Evolutionary conservation across 1,140 invertebrate species (phyloP), one percentile per base, ranked within the genome.

Genomic region (Atopsyche davidsoni): DNA sequence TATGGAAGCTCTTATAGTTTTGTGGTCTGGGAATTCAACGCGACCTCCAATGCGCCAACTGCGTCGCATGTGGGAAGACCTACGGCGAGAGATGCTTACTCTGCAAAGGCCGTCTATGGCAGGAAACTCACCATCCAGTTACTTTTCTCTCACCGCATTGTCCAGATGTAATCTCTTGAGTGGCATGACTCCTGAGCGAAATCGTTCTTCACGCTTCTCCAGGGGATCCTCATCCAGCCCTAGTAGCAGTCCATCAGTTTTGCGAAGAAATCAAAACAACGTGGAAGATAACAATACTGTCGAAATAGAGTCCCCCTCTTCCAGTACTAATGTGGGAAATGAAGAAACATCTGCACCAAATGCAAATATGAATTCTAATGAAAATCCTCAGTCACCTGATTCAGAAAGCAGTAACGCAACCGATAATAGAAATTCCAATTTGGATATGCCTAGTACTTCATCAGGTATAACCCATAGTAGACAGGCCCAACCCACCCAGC

Each of bases 21-120:
- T 70, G 49, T 73, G 70, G 66, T 46, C 69, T 3, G 68, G 65
- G 0, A 66, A 41, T 32, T 32, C 58, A 25, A 35, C 50, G 19
- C 61, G 65, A 1, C 62, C 62, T 10, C 76, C 80, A 28, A 63
- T 83, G 46, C 75, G 77, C 51, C 73, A 80, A 56, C 72, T 85
- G 19, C 73, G 80, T 4, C 69, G 66, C 46, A 79, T 83, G 72
- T 79, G 82, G 70, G 75, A 79, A 46, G 78, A 80, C 60, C 64
- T 85, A 24, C 75, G 80, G 34, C 60, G 75, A 41, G 76, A 81
- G 43, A 76, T 84, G 45, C 60, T 76, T 25, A 65, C 68, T 40
- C 61, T 81, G 21, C 75, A 79, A 13, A 69, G 55, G 62, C 70
- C 62, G 16, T 71, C 55, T 45, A 67, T 51, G 19, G 69, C 53